Conservation (phyloP, 1,140 invertebrate genomes). For the Mizuhopecten yessoensis region DNA sequence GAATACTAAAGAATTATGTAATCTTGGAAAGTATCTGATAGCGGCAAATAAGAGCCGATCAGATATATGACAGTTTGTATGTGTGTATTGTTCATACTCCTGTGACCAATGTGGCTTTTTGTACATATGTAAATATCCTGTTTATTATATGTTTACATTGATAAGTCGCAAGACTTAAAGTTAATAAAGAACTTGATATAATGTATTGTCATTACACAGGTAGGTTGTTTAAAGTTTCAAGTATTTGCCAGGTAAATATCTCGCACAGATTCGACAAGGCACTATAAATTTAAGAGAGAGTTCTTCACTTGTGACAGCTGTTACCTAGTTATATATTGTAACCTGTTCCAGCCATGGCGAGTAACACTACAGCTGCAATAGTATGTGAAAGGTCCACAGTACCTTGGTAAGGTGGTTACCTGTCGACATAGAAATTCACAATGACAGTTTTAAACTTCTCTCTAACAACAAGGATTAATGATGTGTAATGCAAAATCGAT, state of each 20-base stretch:
- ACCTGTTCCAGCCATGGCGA: not conserved
- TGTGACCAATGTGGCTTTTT: no score
- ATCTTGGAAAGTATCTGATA: no score
- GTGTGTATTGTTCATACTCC: no score
- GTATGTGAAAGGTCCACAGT: not conserved
- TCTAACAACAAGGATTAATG: not conserved
- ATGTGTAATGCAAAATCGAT: not conserved
- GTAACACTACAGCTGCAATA: not conserved
- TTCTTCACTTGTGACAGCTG: not conserved
- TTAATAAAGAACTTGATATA: not conserved
- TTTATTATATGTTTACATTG: no score
- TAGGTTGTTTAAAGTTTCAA: conserved; percentile 21
- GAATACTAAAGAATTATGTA: no score
- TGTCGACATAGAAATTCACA: not conserved
- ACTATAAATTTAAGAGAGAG: not conserved
- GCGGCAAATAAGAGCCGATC: no score
- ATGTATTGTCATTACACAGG: not conserved
- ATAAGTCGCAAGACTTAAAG: not conserved
- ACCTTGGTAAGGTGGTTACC: not conserved
- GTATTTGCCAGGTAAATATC: not conserved
- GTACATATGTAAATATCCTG: no score
- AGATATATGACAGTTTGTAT: no score
- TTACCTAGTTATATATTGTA: not conserved
- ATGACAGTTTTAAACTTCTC: not conserved
- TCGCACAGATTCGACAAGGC: not conserved